Evolutionary conservation across 2,113 vertebrate species (phyloP).

Genomic region (Brachypteracias leptosomus): DNA sequence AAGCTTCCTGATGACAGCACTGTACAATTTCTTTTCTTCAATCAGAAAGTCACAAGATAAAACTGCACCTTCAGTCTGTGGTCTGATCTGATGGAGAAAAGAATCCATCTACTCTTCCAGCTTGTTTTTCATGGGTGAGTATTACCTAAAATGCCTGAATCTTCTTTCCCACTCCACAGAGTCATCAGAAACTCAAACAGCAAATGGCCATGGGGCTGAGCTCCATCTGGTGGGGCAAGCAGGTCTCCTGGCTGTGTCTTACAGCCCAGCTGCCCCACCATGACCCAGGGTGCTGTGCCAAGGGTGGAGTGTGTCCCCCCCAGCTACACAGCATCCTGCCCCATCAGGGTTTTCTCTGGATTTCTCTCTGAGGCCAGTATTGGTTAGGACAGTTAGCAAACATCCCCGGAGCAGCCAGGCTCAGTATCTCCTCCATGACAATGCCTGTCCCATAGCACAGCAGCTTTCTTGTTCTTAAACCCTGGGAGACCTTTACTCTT

Average conservation of each 20-base stretch:
- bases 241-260: background rate
- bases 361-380: background rate
- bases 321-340: background rate
- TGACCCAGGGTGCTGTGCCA: rapidly evolving
- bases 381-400: background rate
- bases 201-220: background rate
- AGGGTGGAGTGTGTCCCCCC: no score
- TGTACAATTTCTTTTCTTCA: background rate
- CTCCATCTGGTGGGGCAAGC: rapidly evolving
- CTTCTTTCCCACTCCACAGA: rapidly evolving
- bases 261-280: background rate
- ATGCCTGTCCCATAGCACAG: background rate
- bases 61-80: background rate
- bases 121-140: background rate
- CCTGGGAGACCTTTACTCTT: background rate
- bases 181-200: background rate
- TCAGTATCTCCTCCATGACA: background rate
- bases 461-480: background rate
- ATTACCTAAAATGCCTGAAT: background rate
- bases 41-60: background rate
- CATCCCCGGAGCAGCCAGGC: rapidly evolving
- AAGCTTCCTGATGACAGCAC: background rate
- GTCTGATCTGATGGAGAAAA: background rate
- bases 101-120: background rate
- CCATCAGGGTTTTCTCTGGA: background rate